Base-by-base conservation (phyloP, 2,113 vertebrate genomes). In the Oncorhynchus mykiss region DNA sequence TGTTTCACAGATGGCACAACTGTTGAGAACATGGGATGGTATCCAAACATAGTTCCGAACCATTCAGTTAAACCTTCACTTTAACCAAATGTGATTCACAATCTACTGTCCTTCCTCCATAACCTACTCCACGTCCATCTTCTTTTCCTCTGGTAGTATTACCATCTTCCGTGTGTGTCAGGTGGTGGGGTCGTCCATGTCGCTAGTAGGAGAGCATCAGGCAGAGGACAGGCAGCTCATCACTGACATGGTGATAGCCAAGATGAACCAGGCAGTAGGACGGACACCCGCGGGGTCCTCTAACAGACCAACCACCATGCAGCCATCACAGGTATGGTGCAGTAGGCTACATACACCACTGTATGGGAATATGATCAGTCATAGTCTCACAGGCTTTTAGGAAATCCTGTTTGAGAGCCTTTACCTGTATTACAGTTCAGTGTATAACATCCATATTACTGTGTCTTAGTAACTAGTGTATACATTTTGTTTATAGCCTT, bases 171-270 rank as follows among this genome's bases (percentile, higher is more conserved):
- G 34, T 80, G 34, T 20, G 72, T 9, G 79, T 9, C 87, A 99
- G 98, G 96, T 98, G 79, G 95, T 99, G 92, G 98, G 97, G 76
- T 98, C 96, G 51, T 95, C 97, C 39, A 97, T 99, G 96, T 97
- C 95, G 29, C 89, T 99, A 85, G 96, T 99, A 0, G 98, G 98
- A 5, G 98, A 99, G 73, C 97, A 99, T 89, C 97, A 99, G 87
- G 86, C 86, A 1, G 98, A 99, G 76, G 98, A 99, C 91, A 93
- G 94, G 75, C 97, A 97, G 84, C 95, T 97, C 74, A 98, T 99
- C 82, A 93, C 96, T 0, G 97, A 98, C 2, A 90, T 98, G 65
- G 95, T 99, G 5, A 65, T 98, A 90, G 90, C 86, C 85, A 97
- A 95, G 89, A 97, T 99, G 96, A 97, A 95, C 92, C 95, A 96